Conservation (phyloP, 2,113 vertebrate species). For the Colius striatus region DNA sequence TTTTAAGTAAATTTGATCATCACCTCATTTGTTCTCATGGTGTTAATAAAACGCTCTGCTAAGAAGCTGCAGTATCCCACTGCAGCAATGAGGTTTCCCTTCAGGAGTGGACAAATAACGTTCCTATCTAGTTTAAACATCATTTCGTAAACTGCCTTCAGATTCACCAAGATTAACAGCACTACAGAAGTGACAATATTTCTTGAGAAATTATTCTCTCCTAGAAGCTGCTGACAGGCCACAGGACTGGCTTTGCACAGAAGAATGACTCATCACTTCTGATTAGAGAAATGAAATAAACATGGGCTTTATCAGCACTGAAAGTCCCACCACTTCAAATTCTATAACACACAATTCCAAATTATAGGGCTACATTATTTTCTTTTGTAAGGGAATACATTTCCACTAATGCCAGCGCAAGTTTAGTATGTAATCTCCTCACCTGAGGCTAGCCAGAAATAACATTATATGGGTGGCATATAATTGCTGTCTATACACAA, state of each 20-base stretch:
- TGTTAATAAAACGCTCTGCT: not conserved
- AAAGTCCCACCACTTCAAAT: not conserved
- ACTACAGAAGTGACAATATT: not conserved
- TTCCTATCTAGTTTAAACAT: too few relatives aligned
- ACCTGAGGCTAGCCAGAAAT: not conserved
- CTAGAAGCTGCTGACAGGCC: not conserved
- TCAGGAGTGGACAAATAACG: not conserved
- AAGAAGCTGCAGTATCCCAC: not conserved
- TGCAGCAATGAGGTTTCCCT: not conserved
- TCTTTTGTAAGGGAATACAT: not conserved
- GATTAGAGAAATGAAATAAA: not conserved
- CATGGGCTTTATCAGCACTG: not conserved
- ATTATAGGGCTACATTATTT: not conserved
- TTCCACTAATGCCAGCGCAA: not conserved
- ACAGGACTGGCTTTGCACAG: not conserved
- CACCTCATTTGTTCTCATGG: not conserved
- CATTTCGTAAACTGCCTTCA: not conserved
- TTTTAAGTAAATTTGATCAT: not conserved
- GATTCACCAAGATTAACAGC: accelerated
- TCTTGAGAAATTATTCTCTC: not conserved
- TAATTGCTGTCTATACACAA: not conserved
- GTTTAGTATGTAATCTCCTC: not conserved
- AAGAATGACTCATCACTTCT: not conserved
- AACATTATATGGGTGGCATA: too few relatives aligned
- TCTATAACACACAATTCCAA: not conserved